Conservation (phyloP, 2,888 invertebrate genomes). For the Hipparchia sbordonii region DNA sequence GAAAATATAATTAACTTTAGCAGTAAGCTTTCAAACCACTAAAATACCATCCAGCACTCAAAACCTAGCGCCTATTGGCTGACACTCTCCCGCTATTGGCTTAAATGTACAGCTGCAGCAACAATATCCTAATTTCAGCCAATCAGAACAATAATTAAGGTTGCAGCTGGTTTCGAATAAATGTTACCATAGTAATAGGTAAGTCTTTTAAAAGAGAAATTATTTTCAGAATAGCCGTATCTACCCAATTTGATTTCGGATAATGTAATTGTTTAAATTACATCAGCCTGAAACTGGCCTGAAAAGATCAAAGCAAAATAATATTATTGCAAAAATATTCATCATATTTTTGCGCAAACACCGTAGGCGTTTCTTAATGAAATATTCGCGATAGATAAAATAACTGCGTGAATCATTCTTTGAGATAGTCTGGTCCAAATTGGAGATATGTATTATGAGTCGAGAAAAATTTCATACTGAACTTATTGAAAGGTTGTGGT, state of each 20-base stretch:
- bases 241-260: neutral
- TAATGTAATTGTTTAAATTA: neutral
- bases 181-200: neutral
- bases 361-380: neutral
- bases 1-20: neutral
- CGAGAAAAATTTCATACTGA: no score
- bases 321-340: neutral
- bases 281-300: neutral
- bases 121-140: no score
- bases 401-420: no score
- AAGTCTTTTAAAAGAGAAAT: neutral
- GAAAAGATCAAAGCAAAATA: slow-evolving; percentile 1
- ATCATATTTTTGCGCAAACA: neutral
- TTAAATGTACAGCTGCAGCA: no score
- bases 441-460: no score
- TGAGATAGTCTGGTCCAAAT: no score
- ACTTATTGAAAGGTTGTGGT: no score
- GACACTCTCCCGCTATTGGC: no score
- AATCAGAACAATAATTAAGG: no score
- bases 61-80: no score
- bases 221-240: neutral
- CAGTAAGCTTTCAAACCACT: neutral
- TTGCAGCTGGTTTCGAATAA: neutral
- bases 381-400: no score
- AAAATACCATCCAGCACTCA: no score